A percentile compares a stretch with the other conserved stretches of the same genome.
These are phyloP conservation scores for Xenopus tropicalis DNA, from an alignment of 2,113 vertebrate species.

Conservation along the genomic window UCB_Xtro_10.0 CM004446.2:78659501-78660000, in stretches of 20 bases:
- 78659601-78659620: conserved; percentile 79
- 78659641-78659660: conserved; percentile 75
- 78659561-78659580: conserved; percentile 75
- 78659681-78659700: conserved; percentile 66
- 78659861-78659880: conserved; percentile 66
- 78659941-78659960: conserved; percentile 79
- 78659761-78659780: not conserved
- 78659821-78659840: not conserved
- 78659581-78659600: conserved; percentile 79
- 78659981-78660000: conserved; percentile 61
- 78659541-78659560: conserved; percentile 72
- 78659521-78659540: conserved; percentile 73
- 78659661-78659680: conserved; percentile 66
- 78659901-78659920: conserved; percentile 50
- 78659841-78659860: conserved; percentile 61
- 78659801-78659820: not conserved
- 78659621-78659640: conserved; percentile 78
- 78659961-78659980: conserved; percentile 81
- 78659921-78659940: conserved; percentile 68
- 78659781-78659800: not conserved
- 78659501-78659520: conserved; percentile 87
- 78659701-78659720: conserved; percentile 46
- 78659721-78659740: conserved; percentile 7
- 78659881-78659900: conserved; percentile 36
- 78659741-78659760: conserved; percentile 23